phyloP scores from a whole-genome alignment of 2,888 invertebrate genomes.

The Vesta saturnalis region DNA sequence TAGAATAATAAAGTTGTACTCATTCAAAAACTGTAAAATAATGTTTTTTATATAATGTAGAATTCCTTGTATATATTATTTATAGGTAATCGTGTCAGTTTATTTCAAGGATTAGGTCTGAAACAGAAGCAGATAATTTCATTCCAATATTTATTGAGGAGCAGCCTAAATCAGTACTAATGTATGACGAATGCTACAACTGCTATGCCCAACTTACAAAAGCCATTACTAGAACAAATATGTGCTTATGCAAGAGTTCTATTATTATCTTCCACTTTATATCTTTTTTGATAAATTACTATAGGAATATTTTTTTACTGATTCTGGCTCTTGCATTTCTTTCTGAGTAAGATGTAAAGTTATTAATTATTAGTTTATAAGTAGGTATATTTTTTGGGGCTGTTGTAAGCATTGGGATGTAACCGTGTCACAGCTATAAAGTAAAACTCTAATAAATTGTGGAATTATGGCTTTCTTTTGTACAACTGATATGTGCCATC shows the following conservation, averaged over 20 bases:
- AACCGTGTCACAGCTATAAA: too few species aligned
- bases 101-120: conserved; percentile 20
- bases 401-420: too few species aligned
- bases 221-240: neutral
- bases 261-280: neutral
- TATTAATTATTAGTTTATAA: too few species aligned
- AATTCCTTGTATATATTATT: conserved; percentile 25
- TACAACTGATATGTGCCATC: too few species aligned
- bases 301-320: neutral
- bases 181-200: neutral
- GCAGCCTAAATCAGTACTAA: conserved; percentile 9
- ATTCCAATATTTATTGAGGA: neutral
- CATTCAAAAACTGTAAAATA: conserved; percentile 12
- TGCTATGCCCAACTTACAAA: neutral
- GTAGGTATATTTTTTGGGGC: too few species aligned
- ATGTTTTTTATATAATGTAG: conserved; percentile 17
- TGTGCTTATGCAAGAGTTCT: conserved; percentile 1
- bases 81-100: conserved; percentile 20
- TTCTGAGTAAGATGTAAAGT: too few species aligned
- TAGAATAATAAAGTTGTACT: conserved; percentile 19
- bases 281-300: neutral
- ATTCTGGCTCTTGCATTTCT: too few species aligned
- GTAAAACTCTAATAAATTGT: too few species aligned
- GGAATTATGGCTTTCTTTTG: too few species aligned
- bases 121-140: conserved; percentile 26